Conservation (phyloP, 2,888 invertebrate species). For the Lochmaea capreae region DNA sequence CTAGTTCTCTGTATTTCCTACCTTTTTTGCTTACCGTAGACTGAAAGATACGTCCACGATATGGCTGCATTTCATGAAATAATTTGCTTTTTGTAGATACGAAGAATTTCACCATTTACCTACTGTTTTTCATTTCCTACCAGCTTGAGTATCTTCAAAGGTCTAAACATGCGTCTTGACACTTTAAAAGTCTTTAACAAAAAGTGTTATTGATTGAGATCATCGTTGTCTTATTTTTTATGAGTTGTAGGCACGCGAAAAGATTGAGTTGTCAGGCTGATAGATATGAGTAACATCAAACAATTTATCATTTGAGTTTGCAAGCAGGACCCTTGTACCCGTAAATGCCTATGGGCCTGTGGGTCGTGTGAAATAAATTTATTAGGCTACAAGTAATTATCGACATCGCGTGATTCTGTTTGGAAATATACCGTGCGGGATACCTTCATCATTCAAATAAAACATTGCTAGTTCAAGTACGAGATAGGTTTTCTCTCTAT, state of each 20-base stretch:
- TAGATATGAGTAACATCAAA: slow-evolving; percentile 56
- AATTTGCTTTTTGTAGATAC: no score
- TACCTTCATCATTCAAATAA: slow-evolving; percentile 39
- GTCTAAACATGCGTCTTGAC: no score
- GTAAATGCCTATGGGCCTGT: slow-evolving; percentile 48
- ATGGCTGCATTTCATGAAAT: no score
- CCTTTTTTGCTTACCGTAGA: no score
- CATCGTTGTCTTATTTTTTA: slow-evolving; percentile 23
- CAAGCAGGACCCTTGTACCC: slow-evolving; percentile 21
- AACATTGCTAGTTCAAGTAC: slow-evolving; percentile 21
- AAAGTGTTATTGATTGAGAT: no score
- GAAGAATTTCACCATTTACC: no score
- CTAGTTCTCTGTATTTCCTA: no score
- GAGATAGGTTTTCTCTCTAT: not conserved
- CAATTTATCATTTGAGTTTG: slow-evolving; percentile 59
- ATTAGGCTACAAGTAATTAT: slow-evolving; percentile 59
- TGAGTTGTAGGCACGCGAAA: slow-evolving; percentile 47
- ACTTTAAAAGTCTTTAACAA: no score
- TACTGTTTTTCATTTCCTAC: no score
- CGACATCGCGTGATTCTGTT: slow-evolving; percentile 56
- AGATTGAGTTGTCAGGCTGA: slow-evolving; percentile 62
- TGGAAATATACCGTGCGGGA: slow-evolving; percentile 46
- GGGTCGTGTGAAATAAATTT: slow-evolving; percentile 63
- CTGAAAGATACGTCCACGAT: no score
- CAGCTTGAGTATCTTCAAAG: no score